Base-by-base conservation (phyloP, 1,140 invertebrate species). In the Drosophila tsacasi region DNA sequence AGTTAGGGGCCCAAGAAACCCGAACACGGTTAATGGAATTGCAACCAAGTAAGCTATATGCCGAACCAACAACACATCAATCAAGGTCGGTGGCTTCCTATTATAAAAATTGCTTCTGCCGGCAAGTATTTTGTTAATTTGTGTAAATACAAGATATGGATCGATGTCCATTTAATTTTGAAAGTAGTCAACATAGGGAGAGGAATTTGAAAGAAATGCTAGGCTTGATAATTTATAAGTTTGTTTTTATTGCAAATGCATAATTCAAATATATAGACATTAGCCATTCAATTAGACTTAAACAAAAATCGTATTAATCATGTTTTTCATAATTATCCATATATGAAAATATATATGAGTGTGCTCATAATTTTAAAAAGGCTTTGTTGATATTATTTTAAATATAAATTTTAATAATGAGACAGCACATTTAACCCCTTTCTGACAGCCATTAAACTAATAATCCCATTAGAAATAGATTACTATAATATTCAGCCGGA, bases 21-120 rank as follows among this genome's bases (percentile, higher is more conserved):
- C 21, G 44, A 37, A 58, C 25, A n/a, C 58, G 27, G 60, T 73
- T 79, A 79, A 78, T 78, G 75, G 75, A 69, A 78, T 78, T 69
- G 57, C 74, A 58, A 17, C 30, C 73, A 32, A 40, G 44, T 66
- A 40, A 75, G 27, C 27, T 42, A 50, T 35, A 42, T 35, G n/a
- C 30, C 39, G 17, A 49, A 21, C 37, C 42, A 42, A 21, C 37
- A 23, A 27, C 47, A 44, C n/a, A 75, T 75, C 49, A 54, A 75
- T 76, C 71, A 76, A 76, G 42, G 72, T 76, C 52, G n/a, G 15
- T 40, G 39, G 37, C 12, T 61, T 23, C 5, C 13, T 44, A 30
- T n/a, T 66, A 19, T 30, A 27, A 15, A 40, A 50, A 50, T 67
- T 49, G 44, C 19, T 39, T 4, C 12, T 17, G 15, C 13, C 13